Evolutionary conservation across 2,113 vertebrate genomes (phyloP), one percentile per base, ranked within the genome.

Genomic region (Anolis carolinensis): DNA sequence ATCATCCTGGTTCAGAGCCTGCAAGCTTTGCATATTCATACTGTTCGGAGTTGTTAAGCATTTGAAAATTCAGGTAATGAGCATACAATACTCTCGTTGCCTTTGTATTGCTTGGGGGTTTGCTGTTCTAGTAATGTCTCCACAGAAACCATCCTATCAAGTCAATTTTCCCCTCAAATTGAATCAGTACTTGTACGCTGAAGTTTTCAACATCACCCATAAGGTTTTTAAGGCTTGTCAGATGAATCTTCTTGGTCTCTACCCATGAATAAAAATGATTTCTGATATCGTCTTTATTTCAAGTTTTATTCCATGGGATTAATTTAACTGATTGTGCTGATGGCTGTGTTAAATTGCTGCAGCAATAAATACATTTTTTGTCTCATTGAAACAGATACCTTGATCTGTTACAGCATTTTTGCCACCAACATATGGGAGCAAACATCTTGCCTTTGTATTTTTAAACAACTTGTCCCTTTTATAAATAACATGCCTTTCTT

Each of bases 221-320:
- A 96, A 95, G 95, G 93, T 95, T 96, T 96, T 96, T 94, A 92
- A 93, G 4, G 83, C 95, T 96, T 95, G 95, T 96, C 93, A 90
- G 87, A 96, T 94, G 94, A 94, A 94, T 89, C 85, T 92, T 89
- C 81, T 62, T 71, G 75, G 94, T 96, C 96, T 96, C 95, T 92
- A 94, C 91, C 87, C 94, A 94, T 94, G 94, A 96, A 96, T 96
- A 96, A 95, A 94, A 95, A 96, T 96, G 87, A 96, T 95, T 95
- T 96, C 91, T 93, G 89, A 76, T 95, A 93, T 92, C 88, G 90
- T 95, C 93, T 92, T 91, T 93, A 94, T 94, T 90, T 95, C 91
- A 89, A 89, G 89, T 94, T 94, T 93, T 95, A 93, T 94, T 96
- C 94, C 92, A 87, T 94, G 92, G 93, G 92, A 95, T 94, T 96